Conservation (phyloP, 2,888 invertebrate species). For the Ochropacha duplaris region DNA sequence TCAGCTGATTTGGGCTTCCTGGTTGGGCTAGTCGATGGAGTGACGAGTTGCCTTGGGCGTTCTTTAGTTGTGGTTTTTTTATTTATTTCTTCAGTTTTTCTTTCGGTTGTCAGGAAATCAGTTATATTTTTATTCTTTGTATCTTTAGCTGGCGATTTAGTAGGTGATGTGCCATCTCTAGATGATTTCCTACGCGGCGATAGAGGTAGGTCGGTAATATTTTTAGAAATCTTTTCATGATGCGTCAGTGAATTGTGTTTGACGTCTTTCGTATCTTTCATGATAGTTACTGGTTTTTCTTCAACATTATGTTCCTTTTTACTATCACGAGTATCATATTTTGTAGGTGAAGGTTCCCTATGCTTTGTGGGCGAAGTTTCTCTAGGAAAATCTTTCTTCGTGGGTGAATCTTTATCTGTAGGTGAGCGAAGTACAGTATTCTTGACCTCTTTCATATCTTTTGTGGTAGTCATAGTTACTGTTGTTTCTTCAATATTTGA, state of each 20-base stretch:
- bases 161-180: slow-evolving; percentile 48
- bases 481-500: slow-evolving; percentile 22
- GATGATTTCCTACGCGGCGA: slow-evolving; percentile 42
- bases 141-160: slow-evolving; percentile 47
- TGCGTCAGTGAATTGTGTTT: slow-evolving; percentile 34
- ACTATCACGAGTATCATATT: slow-evolving; percentile 15
- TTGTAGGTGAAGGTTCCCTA: slow-evolving; percentile 35
- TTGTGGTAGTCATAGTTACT: neutral
- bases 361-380: slow-evolving; percentile 10
- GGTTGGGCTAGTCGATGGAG: slow-evolving; percentile 80
- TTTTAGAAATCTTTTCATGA: slow-evolving; percentile 34
- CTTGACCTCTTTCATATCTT: slow-evolving; percentile 3
- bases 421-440: slow-evolving; percentile 9
- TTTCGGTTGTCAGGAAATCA: slow-evolving; percentile 62
- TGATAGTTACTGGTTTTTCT: slow-evolving; percentile 20
- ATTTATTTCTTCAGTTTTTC: slow-evolving; percentile 50
- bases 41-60: slow-evolving; percentile 63
- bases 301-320: slow-evolving; percentile 31
- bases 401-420: slow-evolving; percentile 10
- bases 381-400: slow-evolving; percentile 10
- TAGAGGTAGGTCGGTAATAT: slow-evolving; percentile 24
- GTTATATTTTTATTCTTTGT: slow-evolving; percentile 49
- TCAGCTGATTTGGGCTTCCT: slow-evolving; percentile 61
- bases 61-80: slow-evolving; percentile 48
- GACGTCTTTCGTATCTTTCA: slow-evolving; percentile 27